These are phyloP conservation scores for Cotesia typhae DNA, from an alignment of 1,140 invertebrate species.

Conservation along the genomic window DNA sequence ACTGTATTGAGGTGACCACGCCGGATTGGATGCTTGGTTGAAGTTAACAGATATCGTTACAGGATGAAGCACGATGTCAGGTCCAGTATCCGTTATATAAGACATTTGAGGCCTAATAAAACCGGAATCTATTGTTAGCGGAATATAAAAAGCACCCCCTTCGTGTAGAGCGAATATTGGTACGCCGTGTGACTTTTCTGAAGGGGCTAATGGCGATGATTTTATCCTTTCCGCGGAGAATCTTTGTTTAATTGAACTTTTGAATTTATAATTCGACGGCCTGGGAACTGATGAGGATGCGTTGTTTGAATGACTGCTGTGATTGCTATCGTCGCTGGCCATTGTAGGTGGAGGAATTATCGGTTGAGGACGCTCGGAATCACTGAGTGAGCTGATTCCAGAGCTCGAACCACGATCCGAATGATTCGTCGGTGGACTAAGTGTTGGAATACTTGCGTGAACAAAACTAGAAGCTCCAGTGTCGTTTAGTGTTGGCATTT, in stretches of 20 bases:
- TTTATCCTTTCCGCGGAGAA: slow-evolving; percentile 70
- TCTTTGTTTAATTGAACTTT: slow-evolving; percentile 91
- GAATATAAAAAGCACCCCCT: slow-evolving; percentile 90
- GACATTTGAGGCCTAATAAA: slow-evolving; percentile 76
- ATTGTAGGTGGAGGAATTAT: slow-evolving; percentile 51
- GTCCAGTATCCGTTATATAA: slow-evolving; percentile 65
- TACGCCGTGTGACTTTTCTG: slow-evolving; percentile 65
- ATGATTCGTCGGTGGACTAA: slow-evolving; percentile 59
- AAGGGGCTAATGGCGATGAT: slow-evolving; percentile 52
- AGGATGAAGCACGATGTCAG: slow-evolving; percentile 81
- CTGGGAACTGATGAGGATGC: slow-evolving; percentile 49
- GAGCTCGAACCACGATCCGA: slow-evolving; percentile 61
- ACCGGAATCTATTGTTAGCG: slow-evolving; percentile 84
- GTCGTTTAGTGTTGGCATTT: slow-evolving; percentile 61
- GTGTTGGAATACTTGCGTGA: slow-evolving; percentile 56
- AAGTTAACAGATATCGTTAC: slow-evolving; percentile 92
- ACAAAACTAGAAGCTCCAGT: slow-evolving; percentile 59
- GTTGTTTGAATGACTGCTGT: slow-evolving; percentile 57
- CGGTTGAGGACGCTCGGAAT: slow-evolving; percentile 52
- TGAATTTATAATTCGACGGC: slow-evolving; percentile 85
- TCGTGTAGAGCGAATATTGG: slow-evolving; percentile 86
- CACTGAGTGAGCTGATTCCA: slow-evolving; percentile 58
- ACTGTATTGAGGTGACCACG: slow-evolving; percentile 57
- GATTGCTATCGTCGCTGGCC: slow-evolving; percentile 60
- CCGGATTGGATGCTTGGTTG: slow-evolving; percentile 51